Evolutionary conservation across 2,113 vertebrate species (phyloP), one percentile per base, ranked within the genome.

Genomic region (Megaceryle maxima): DNA sequence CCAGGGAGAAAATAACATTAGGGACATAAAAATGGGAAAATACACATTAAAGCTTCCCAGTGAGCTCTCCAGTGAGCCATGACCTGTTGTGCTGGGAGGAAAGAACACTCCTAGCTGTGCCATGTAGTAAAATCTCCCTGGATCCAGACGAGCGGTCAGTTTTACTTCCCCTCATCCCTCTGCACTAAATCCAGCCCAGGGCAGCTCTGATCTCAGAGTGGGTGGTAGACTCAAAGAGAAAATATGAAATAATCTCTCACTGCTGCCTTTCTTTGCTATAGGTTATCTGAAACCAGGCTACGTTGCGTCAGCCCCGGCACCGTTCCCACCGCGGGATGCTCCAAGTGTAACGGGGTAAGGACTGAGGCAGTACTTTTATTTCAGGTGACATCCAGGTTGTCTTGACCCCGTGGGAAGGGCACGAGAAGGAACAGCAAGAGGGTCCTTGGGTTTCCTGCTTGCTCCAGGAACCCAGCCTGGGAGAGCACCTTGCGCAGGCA

Each of bases 261-360:
- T 63, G 11, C 64, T 73, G 43, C 44, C 33, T 76, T 28, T 67
- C 55, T 56, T 24, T 26, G 22, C 68, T 16, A 1, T 1, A 95
- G 94, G 87, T 70, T 37, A 21, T 46, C 24, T 9, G 15, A 93
- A 64, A 31, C 31, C 62, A 73, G 48, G 46, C 26, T 5, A 9
- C 1, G 3, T 8, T 20, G 28, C 7, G 1, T 21, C 88, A 20
- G 17, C 22, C 20, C 33, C 53, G 0, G 4, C 13, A 0, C 5
- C 0, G 20, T 18, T 86, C 62, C 60, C 48, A 4, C 29, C 17
- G 1, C 88, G 16, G 74, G 44, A 13, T 17, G 60, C 77, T 88
- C 53, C 6, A 0, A 7, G 48, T 0, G 43, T 16, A 7, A 18
- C 1, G 0, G 66, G 95, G 95, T 96, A 77, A 91, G 96, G 43